Base-by-base conservation (phyloP, 2,797 vertebrate species). In the Oreonectes daqikongensis region DNA sequence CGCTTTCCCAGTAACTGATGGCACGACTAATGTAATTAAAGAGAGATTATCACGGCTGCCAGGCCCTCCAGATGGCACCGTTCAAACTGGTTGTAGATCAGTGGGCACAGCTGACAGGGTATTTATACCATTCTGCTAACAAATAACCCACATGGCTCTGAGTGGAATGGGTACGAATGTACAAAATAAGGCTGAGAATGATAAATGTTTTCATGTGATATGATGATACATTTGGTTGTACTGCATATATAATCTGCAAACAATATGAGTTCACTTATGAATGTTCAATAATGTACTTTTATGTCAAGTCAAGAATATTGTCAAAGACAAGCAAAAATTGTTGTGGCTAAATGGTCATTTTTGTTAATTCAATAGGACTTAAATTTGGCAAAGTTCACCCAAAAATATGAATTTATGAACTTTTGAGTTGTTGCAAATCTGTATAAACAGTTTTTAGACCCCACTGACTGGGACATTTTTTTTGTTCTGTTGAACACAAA, bases 11-110 rank as follows among this genome's bases (percentile, higher is more conserved):
- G 90, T 93, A 94, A 94, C 92, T 93, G 94, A 94, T 94, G 93
- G 92, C 90, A 85, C 91, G 89, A 90, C 93, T 94, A 93, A 95
- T 95, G 93, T 94, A 94, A 95, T 95, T 95, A 94, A 94, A 92
- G 91, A 91, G 92, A 93, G 91, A 94, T 94, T 93, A 95, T 93
- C 92, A 94, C 91, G 92, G 93, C 92, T 92, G 93, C 92, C 92
- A 93, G 92, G 90, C 90, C 82, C 88, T 89, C 91, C 94, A 95
- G 94, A 94, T 95, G 94, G 94, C 90, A 90, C 90, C 90, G 88
- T 90, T 93, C 92, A 90, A 75, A 88, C 89, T 85, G 86, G 90
- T 86, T 87, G 89, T 85, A 89, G 86, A 55, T 60, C 53, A 92
- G 92, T 90, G 92, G 91, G 92, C 90, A 92, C 88, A 84, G 89